phyloP scores from a whole-genome alignment of 1,140 invertebrate species.

The Whitmania pigra region DNA sequence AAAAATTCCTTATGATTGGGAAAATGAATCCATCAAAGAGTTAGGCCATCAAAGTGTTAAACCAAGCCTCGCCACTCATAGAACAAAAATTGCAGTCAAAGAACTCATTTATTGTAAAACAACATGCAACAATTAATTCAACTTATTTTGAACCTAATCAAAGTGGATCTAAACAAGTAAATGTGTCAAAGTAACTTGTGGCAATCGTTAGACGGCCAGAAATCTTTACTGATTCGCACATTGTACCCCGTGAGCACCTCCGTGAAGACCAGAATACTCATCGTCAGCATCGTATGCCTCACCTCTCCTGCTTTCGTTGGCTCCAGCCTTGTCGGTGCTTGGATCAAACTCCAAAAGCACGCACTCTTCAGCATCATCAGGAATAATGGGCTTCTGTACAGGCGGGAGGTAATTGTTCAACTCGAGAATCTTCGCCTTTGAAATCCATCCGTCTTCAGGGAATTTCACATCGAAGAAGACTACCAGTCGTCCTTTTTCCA shows the following conservation, averaged over 20 bases:
- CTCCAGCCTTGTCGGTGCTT: conserved; percentile 20
- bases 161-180: too few species aligned
- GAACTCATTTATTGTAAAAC: too few species aligned
- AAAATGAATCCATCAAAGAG: too few species aligned
- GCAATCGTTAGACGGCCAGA: background rate
- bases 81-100: too few species aligned
- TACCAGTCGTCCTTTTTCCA: conserved; percentile 84
- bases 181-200: too few species aligned
- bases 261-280: conserved; percentile 40
- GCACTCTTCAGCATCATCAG: conserved; percentile 66
- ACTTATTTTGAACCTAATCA: too few species aligned
- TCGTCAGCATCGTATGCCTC: conserved; percentile 35
- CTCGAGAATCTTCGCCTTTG: conserved; percentile 57
- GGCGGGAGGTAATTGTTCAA: conserved; percentile 74
- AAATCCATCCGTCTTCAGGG: conserved; percentile 61
- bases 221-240: conserved; percentile 68
- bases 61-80: too few species aligned
- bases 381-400: conserved; percentile 56
- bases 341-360: conserved; percentile 48
- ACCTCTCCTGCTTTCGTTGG: conserved; percentile 15
- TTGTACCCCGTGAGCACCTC: conserved; percentile 60
- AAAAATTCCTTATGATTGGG: too few species aligned
- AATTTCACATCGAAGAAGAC: conserved; percentile 85
- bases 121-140: too few species aligned
- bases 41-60: too few species aligned